Evolutionary conservation across 2,113 vertebrate genomes (phyloP).

Genomic region (Odocoileus hemionus): DNA sequence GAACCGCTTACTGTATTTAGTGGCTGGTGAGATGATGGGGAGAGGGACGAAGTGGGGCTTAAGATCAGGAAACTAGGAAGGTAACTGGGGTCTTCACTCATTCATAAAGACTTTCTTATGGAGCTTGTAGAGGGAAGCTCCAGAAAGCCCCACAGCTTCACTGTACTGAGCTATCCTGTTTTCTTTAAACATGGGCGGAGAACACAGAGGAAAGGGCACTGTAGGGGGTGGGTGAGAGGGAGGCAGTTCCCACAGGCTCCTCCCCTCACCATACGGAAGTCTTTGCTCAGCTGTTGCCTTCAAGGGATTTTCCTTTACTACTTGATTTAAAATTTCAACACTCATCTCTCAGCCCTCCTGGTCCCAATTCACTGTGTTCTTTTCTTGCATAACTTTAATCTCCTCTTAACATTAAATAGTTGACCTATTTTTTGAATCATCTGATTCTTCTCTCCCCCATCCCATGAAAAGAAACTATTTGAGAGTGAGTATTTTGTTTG

Average conservation of each 20-base stretch:
- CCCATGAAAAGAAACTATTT: background rate
- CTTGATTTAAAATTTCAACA: background rate
- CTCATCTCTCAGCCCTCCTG: background rate
- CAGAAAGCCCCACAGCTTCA: no score
- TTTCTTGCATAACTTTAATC: background rate
- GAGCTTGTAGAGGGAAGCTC: no score
- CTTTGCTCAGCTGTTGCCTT: background rate
- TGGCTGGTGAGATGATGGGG: conserved; percentile 83
- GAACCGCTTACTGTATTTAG: conserved; percentile 94
- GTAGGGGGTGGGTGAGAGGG: background rate
- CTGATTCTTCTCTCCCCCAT: background rate
- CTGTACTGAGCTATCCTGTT: no score
- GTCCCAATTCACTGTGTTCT: background rate
- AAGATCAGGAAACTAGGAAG: background rate
- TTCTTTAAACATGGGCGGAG: fast-evolving
- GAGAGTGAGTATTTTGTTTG: background rate
- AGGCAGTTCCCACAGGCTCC: fast-evolving
- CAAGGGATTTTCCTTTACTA: background rate
- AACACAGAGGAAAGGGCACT: background rate
- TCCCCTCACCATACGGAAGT: background rate
- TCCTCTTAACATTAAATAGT: background rate
- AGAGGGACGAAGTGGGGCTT: fast-evolving
- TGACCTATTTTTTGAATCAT: background rate
- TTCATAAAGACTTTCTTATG: no score
- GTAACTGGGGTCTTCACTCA: fast-evolving